Percentiles rank a stretch among this genome's conserved stretches.
Conservation (phyloP, 2,797 vertebrate genomes). For the Balearica regulorum region DNA sequence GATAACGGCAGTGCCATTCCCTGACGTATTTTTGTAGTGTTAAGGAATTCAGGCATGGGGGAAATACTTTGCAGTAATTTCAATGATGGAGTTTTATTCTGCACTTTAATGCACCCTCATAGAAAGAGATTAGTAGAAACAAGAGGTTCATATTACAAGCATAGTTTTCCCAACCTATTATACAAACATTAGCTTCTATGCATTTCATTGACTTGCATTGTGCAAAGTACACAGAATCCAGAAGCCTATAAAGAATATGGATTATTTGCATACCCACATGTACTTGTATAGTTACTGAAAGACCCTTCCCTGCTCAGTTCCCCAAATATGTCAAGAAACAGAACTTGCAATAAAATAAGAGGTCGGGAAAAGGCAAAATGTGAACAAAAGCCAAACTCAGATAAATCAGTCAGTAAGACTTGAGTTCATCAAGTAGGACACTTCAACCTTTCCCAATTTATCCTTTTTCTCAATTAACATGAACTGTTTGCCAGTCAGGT, state of each 20-base stretch:
- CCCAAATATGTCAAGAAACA: background rate
- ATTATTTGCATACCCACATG: background rate
- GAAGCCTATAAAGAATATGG: background rate
- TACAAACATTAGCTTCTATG: background rate
- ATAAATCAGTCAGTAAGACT: background rate
- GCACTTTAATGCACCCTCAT: background rate
- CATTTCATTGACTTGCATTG: background rate
- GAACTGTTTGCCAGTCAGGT: background rate
- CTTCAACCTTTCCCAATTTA: background rate
- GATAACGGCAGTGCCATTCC: background rate
- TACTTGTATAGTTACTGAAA: background rate
- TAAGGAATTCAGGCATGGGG: fast-evolving
- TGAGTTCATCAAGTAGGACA: background rate
- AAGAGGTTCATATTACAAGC: background rate
- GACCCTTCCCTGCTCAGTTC: background rate
- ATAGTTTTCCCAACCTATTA: background rate
- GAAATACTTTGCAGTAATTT: background rate
- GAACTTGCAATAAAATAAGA: background rate
- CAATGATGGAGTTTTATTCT: background rate
- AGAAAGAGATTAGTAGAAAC: background rate
- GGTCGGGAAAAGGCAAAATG: background rate
- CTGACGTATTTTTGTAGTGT: background rate
- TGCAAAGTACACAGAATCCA: background rate
- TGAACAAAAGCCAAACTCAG: background rate
- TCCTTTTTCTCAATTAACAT: background rate